Base-by-base conservation (phyloP, 2,113 vertebrate species). In the Ciconia stormi region DNA sequence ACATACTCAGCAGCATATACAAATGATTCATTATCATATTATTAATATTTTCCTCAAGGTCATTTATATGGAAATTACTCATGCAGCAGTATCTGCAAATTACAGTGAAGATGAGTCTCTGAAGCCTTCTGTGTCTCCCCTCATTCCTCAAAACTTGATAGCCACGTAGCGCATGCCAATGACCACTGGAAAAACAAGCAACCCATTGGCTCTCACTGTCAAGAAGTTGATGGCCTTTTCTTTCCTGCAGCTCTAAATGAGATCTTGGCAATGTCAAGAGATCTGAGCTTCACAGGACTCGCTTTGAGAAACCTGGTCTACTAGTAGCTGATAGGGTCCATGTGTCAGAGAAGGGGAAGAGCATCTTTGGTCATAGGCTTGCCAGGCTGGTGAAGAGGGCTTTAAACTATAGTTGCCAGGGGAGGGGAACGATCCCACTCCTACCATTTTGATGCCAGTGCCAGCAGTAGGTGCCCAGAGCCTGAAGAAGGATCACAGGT, bases 11-110 rank as follows among this genome's bases (percentile, higher is more conserved):
- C 47, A 47, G 26, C 2, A 4, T 87, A 86, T 92, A 94, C 72
- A 96, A 95, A 90, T 87, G 38, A 16, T 1, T 29, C 25, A 72
- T 92, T 83, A 87, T 73, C 79, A 83, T 81, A 55, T 50, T 89
- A 88, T 90, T 93, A 92, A 88, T 93, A 81, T 89, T 94, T 97
- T 90, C 34, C n/a, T 94, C 82, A 63, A 90, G 82, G 89, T 83
- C 76, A 74, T 93, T 94, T 93, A 63, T 55, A 55, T 81, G 46
- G 67, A 90, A 92, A 70, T 92, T 83, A 40, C 71, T 86, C 59
- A 52, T 74, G 42, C 32, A 59, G 50, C 52, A 20, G 6, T 50
- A 70, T 22, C 84, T 83, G 27, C 34, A 93, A 92, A 83, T 58
- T 78, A 23, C 1, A 0, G n/a, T 25, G 55, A 84, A 52, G 66